These are phyloP conservation scores for Salvelinus alpinus DNA, from an alignment of 2,113 vertebrate genomes.

Conservation along the genomic window DNA sequence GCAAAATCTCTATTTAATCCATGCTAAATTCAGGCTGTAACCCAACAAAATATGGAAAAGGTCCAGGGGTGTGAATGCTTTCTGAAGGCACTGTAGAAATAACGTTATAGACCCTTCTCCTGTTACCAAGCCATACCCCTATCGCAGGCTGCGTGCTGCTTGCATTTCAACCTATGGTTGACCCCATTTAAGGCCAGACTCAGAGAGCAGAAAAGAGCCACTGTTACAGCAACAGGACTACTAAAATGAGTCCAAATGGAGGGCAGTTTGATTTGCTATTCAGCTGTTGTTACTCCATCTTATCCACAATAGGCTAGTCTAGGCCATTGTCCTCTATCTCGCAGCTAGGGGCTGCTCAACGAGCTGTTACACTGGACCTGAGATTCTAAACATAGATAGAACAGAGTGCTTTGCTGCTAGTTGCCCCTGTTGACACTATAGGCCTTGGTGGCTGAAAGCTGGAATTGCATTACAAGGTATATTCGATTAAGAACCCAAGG, in stretches of 20 bases:
- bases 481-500: background rate
- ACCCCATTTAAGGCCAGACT: slow-evolving; percentile 59
- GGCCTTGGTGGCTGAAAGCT: background rate
- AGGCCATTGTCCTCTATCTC: slow-evolving; percentile 3
- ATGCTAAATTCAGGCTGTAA: no score
- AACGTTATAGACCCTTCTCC: no score
- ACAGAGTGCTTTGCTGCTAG: background rate
- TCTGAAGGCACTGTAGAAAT: no score
- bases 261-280: slow-evolving; percentile 42
- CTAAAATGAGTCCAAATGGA: slow-evolving; percentile 44
- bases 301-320: slow-evolving; percentile 14
- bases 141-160: slow-evolving; percentile 23
- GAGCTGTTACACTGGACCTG: slow-evolving; percentile 23
- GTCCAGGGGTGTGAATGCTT: no score
- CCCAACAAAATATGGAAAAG: no score
- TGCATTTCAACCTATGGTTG: slow-evolving; percentile 7
- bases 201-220: slow-evolving; percentile 60
- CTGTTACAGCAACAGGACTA: slow-evolving; percentile 63
- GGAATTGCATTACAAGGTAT: background rate
- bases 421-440: background rate
- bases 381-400: slow-evolving; percentile 36
- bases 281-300: slow-evolving; percentile 50
- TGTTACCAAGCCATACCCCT: no score
- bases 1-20: no score
- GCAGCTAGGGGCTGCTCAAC: slow-evolving; percentile 4